Percentiles rank a stretch among this genome's conserved stretches.
Conservation (phyloP, 2,888 invertebrate species). For the Tanaodytes sp. region DNA sequence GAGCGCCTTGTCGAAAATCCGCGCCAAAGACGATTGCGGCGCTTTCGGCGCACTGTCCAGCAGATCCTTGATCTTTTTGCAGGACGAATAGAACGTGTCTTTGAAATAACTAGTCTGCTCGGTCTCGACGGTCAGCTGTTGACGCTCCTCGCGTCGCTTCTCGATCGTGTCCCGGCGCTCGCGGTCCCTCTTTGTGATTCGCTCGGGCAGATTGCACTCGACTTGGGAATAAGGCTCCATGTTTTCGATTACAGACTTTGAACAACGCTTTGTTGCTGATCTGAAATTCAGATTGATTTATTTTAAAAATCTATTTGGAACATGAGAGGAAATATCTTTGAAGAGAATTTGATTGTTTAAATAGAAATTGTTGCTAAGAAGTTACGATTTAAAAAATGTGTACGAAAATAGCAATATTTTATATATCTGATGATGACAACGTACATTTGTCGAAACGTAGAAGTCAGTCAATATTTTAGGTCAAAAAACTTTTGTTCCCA, state of each 20-base stretch:
- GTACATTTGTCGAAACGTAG: too few species aligned
- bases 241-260: constrained; percentile 29
- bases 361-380: too few species aligned
- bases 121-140: constrained; percentile 77
- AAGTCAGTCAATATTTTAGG: too few species aligned
- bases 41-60: constrained; percentile 74
- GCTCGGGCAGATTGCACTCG: constrained; percentile 72
- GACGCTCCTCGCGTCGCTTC: constrained; percentile 79
- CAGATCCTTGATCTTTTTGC: constrained; percentile 78
- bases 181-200: constrained; percentile 76
- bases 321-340: too few species aligned
- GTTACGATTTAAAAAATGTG: too few species aligned
- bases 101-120: constrained; percentile 83
- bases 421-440: too few species aligned
- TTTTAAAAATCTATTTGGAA: too few species aligned
- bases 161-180: constrained; percentile 80
- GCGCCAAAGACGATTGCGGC: constrained; percentile 75
- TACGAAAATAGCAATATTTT: too few species aligned
- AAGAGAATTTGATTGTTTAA: too few species aligned
- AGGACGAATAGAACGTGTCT: constrained; percentile 79
- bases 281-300: too few species aligned
- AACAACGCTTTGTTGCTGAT: too few species aligned
- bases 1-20: constrained; percentile 81
- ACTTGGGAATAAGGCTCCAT: constrained; percentile 42
- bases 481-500: too few species aligned